A percentile compares a stretch with the other conserved stretches of the same genome.
Conservation (phyloP, 2,888 invertebrate species). For the Epinotia brunnichana region DNA sequence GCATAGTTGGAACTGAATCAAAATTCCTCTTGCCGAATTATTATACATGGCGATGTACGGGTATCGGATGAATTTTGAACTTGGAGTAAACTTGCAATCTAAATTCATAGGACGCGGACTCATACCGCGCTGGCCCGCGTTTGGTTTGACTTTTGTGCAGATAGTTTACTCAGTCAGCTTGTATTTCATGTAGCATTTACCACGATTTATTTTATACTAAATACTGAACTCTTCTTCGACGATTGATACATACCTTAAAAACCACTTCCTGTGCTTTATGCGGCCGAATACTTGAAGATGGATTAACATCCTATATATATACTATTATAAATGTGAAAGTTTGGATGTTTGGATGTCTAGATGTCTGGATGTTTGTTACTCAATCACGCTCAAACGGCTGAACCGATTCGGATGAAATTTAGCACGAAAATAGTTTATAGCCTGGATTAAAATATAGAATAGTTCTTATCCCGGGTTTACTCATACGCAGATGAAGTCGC, state of each 20-base stretch:
- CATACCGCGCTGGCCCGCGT: slow-evolving; percentile 56
- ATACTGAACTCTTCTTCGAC: neutral
- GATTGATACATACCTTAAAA: too few relatives aligned
- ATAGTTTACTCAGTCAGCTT: slow-evolving; percentile 54
- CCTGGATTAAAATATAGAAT: too few relatives aligned
- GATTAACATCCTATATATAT: too few relatives aligned
- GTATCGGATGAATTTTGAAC: slow-evolving; percentile 73
- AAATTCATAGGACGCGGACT: slow-evolving; percentile 72
- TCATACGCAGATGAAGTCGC: too few relatives aligned
- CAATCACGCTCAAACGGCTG: too few relatives aligned
- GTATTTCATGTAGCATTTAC: slow-evolving; percentile 48
- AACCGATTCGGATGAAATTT: too few relatives aligned
- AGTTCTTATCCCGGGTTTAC: too few relatives aligned
- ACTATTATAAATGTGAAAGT: too few relatives aligned
- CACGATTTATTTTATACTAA: neutral
- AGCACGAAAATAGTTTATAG: too few relatives aligned
- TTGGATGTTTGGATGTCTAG: too few relatives aligned
- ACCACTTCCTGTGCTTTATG: neutral
- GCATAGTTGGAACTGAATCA: slow-evolving; percentile 25
- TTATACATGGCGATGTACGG: slow-evolving; percentile 50
- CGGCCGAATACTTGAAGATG: too few relatives aligned
- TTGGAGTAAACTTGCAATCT: slow-evolving; percentile 78
- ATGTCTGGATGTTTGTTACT: too few relatives aligned
- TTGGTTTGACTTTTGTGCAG: slow-evolving; percentile 62
- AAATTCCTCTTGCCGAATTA: slow-evolving; percentile 43